These are phyloP conservation scores for Brachyistius frenatus DNA, from an alignment of 2,113 vertebrate genomes.

Conservation along the genomic window DNA sequence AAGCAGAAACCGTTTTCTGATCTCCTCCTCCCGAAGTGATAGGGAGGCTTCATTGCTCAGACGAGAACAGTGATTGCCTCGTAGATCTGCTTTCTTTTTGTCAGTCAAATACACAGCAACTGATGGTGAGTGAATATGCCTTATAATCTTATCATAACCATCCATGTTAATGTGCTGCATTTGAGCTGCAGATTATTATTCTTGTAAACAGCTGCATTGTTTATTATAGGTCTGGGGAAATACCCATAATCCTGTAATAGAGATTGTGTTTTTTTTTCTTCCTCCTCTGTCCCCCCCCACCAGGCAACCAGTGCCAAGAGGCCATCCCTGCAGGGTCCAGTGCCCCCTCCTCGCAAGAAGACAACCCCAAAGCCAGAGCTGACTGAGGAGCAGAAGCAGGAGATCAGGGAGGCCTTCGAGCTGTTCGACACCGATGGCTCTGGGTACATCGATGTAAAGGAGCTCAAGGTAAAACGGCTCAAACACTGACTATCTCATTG, in stretches of 20 bases:
- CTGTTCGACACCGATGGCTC: slow-evolving; percentile 91
- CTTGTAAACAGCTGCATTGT: not conserved
- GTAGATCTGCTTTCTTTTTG: slow-evolving; percentile 12
- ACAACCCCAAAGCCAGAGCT: slow-evolving; percentile 87
- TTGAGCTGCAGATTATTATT: not conserved
- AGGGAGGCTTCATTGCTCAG: slow-evolving; percentile 33
- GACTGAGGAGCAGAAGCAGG: slow-evolving; percentile 91
- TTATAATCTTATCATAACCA: not conserved
- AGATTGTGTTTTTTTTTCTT: not conserved
- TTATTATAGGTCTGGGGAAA: not conserved
- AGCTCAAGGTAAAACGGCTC: slow-evolving; percentile 86
- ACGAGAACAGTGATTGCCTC: slow-evolving; percentile 46
- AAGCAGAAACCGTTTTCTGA: slow-evolving; percentile 5
- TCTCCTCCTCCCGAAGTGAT: slow-evolving; percentile 45
- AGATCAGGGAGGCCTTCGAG: slow-evolving; percentile 94
- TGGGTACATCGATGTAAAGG: slow-evolving; percentile 91
- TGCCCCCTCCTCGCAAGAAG: slow-evolving; percentile 87
- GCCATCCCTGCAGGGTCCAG: slow-evolving; percentile 79
- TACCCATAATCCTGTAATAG: not conserved
- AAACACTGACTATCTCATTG: not conserved
- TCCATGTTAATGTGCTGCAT: not conserved
- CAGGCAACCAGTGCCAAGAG: slow-evolving; percentile 88
- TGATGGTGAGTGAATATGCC: slow-evolving; percentile 69
- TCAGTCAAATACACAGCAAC: slow-evolving; percentile 18
- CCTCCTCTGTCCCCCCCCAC: not conserved